Percentiles rank a stretch among this genome's conserved stretches.
Conservation (phyloP, 2,888 invertebrate genomes). For the Pristionchus exspectatus region DNA sequence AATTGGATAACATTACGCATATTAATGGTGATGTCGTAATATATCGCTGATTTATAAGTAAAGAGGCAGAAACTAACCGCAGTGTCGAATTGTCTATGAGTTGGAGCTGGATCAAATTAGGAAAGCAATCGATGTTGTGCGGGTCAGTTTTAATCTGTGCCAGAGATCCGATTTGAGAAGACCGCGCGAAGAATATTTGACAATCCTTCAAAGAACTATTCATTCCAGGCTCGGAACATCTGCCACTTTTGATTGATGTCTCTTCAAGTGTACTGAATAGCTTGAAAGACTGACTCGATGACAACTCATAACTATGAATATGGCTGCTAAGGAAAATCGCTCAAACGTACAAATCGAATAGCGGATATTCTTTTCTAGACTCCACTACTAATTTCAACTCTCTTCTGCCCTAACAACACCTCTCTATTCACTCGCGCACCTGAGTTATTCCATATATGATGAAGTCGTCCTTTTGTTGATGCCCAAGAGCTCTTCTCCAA, state of each 20-base stretch:
- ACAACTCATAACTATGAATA: neutral
- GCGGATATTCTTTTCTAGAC: neutral
- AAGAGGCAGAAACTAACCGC: neutral
- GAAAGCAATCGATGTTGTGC: constrained; percentile 67
- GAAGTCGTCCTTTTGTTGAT: constrained; percentile 50
- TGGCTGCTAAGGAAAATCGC: too few relatives aligned
- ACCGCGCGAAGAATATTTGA: constrained; percentile 46
- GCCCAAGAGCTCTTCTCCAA: constrained; percentile 2
- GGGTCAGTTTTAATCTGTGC: constrained; percentile 54
- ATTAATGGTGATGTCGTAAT: neutral
- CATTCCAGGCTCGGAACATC: neutral
- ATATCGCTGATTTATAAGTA: too few relatives aligned
- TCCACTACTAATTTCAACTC: neutral
- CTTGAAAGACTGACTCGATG: constrained; percentile 1
- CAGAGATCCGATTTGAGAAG: constrained; percentile 29
- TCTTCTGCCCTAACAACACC: constrained; percentile 4
- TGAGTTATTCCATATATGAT: constrained; percentile 51
- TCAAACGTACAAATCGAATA: neutral
- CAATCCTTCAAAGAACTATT: constrained; percentile 45
- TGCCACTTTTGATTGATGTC: constrained; percentile 5
- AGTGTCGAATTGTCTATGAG: constrained; percentile 40
- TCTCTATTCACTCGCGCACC: constrained; percentile 16
- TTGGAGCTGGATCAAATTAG: constrained; percentile 70
- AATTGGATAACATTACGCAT: neutral
- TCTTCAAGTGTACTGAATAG: neutral